These are phyloP conservation scores for Calosoma granatense DNA, from an alignment of 1,140 invertebrate genomes.

Conservation along the genomic window DNA sequence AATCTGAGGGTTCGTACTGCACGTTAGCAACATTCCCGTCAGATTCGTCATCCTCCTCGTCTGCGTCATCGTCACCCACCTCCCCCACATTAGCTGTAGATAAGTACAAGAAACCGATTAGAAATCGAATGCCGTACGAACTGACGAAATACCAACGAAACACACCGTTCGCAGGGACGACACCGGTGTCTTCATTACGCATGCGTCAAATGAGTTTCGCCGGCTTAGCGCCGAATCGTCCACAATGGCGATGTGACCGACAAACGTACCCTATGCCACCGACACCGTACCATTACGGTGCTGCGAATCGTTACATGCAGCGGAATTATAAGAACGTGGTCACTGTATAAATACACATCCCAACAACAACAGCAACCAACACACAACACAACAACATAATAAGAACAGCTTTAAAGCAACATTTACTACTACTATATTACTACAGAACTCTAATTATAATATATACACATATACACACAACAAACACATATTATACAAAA, in stretches of 20 bases:
- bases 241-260: not conserved
- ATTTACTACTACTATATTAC: too few relatives aligned
- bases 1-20: conserved; percentile 36
- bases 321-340: not conserved
- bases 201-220: not conserved
- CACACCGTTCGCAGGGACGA: not conserved
- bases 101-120: not conserved
- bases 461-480: not conserved
- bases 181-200: not conserved
- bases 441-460: too few relatives aligned
- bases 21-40: conserved; percentile 32
- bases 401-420: too few relatives aligned
- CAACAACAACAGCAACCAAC: not conserved
- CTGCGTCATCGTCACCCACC: conserved; percentile 17
- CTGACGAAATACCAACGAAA: not conserved
- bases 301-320: conserved; percentile 1
- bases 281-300: not conserved
- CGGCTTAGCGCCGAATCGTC: not conserved
- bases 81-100: not conserved
- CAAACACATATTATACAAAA: not conserved
- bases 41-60: conserved; percentile 21
- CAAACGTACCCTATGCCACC: not conserved
- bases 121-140: not conserved
- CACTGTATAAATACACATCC: not conserved
- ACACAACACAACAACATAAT: too few relatives aligned